phyloP scores from a whole-genome alignment of 2,113 vertebrate species.

The Saimiri boliviensis region DNA sequence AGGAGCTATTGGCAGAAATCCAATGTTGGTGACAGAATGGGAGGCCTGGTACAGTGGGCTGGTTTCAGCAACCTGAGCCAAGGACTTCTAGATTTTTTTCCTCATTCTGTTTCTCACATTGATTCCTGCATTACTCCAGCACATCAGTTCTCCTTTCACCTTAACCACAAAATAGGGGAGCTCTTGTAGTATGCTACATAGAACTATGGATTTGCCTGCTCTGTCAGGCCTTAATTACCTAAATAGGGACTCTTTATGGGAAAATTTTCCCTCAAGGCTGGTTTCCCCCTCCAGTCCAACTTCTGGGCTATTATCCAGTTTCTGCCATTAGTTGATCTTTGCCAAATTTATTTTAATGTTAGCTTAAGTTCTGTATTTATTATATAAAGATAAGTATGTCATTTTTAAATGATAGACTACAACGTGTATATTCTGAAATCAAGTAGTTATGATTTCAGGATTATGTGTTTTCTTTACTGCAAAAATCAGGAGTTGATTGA shows the following conservation, averaged over 20 bases:
- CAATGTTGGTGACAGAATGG: conserved; percentile 35
- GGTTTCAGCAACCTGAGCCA: conserved; percentile 36
- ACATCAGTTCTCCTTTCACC: conserved; percentile 38
- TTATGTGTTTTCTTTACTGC: conserved; percentile 22
- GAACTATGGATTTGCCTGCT: background rate
- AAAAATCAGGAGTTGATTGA: conserved; percentile 21
- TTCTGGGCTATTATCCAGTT: conserved; percentile 46
- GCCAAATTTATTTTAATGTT: conserved; percentile 41
- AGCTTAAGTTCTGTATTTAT: background rate
- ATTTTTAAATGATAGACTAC: background rate
- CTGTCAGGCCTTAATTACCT: background rate
- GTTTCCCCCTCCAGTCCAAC: background rate
- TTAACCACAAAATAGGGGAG: background rate
- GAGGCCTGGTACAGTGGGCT: conserved; percentile 13
- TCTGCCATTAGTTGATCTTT: conserved; percentile 27
- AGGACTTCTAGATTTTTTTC: conserved; percentile 7
- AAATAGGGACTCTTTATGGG: background rate
- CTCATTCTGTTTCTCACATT: conserved; percentile 36
- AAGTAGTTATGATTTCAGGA: conserved; percentile 27
- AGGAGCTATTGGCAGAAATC: conserved; percentile 52
- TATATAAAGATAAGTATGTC: background rate
- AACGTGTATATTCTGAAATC: background rate
- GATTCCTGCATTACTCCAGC: conserved; percentile 8
- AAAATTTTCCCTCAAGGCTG: background rate
- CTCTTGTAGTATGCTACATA: background rate